A percentile compares a stretch with the other conserved stretches of the same genome.
Conservation (phyloP, 2,797 vertebrate genomes). For the Emys orbicularis region DNA sequence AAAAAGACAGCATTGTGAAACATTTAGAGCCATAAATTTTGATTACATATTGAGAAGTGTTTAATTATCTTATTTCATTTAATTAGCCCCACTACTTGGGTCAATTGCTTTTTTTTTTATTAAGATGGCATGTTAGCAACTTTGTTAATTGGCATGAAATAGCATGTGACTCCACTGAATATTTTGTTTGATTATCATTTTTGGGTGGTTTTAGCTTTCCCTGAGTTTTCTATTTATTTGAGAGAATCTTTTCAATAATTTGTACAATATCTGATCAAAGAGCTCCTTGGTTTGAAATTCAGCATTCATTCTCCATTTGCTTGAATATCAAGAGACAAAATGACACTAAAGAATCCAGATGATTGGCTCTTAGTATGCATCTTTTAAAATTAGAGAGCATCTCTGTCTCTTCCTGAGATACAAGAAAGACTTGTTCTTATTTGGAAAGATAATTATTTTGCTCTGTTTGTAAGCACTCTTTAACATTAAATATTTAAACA, state of each 20-base stretch:
- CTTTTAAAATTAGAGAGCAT: neutral
- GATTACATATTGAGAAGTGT: constrained; percentile 78
- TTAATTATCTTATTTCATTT: constrained; percentile 82
- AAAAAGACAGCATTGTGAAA: constrained; percentile 80
- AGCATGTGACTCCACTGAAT: constrained; percentile 39
- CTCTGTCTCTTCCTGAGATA: neutral
- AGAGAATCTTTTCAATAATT: neutral
- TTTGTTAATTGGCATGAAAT: constrained; percentile 79
- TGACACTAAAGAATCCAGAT: neutral
- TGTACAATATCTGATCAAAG: neutral
- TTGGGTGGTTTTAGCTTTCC: accelerated
- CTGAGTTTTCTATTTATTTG: constrained; percentile 11
- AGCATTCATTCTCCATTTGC: neutral
- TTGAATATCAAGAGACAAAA: neutral
- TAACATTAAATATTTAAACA: neutral
- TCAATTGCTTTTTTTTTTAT: constrained; percentile 81
- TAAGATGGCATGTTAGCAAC: constrained; percentile 70
- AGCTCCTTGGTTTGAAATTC: neutral
- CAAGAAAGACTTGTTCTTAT: neutral
- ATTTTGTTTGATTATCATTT: constrained; percentile 39
- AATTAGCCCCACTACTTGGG: constrained; percentile 79
- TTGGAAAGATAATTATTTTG: neutral
- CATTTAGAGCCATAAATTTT: constrained; percentile 77
- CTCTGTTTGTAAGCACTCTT: neutral
- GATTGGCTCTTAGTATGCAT: neutral